Base-by-base conservation (phyloP, 2,888 invertebrate genomes). In the Stratiomys singularior region DNA sequence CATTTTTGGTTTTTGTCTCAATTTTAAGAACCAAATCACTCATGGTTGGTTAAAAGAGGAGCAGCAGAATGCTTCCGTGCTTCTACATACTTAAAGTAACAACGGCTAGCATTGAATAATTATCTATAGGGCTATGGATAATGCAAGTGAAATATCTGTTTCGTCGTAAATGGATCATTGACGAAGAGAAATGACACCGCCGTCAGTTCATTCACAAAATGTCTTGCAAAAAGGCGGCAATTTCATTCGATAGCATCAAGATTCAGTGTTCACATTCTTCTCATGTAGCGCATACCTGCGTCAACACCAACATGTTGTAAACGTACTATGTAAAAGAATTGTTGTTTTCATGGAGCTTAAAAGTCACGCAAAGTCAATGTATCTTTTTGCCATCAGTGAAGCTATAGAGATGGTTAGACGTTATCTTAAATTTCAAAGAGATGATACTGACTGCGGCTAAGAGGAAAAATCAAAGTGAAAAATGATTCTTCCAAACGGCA, bases 311-410 rank as follows among this genome's bases (percentile, higher is more conserved):
- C 18, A 52, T n/a, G 52, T n/a, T n/a, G 52, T n/a, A 52, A 52
- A n/a, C 58, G 18, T 27, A 25, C 28, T 13, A 37, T 37, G 37
- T 52, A 52, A 52, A n/a, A 52, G 18, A 52, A 52, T n/a, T n/a
- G n/a, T n/a, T 66, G 21, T n/a, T 27, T 37, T 18, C n/a, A 21
- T 18, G 9, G 64, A 66, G 27, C 63, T 63, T 63, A 27, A 58
- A 63, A 66, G 66, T 66, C 66, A 66, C 66, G 66, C 66, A 30
- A 66, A 66, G 66, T 66, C 66, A 66, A 66, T 66, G 66, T 66
- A 66, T 66, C 37, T 66, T 37, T 66, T 60, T 60, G 25, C 27
- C 66, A 37, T 11, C 37, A 3, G 37, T n/a, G 37, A 37, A 27
- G 18, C 21, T 66, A 28, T 27, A 27, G 63, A 66, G 21, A 37